phyloP scores from a whole-genome alignment of 2,797 vertebrate species.

The Sebastes nivosus region DNA sequence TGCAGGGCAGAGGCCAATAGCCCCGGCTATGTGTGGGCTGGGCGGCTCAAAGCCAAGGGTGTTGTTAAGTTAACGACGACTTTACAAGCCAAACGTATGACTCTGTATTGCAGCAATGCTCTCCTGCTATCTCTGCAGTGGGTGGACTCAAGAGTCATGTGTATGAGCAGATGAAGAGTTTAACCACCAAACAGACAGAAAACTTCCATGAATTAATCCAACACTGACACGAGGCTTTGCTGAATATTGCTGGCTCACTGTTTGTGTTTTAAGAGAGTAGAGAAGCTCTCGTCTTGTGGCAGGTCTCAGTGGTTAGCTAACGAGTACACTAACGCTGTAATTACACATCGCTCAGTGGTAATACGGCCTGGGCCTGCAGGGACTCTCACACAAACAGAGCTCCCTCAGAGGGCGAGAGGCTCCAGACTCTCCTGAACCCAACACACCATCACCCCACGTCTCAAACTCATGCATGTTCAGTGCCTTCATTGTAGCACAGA shows the following conservation, averaged over 20 bases:
- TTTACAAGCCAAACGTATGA: constrained; percentile 18
- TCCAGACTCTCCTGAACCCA: not conserved
- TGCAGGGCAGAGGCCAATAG: not conserved
- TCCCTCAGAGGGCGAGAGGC: constrained; percentile 2
- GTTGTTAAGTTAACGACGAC: constrained; percentile 21
- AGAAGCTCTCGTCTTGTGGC: not conserved
- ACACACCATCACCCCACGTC: not conserved
- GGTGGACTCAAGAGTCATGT: not conserved
- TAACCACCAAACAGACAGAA: not conserved
- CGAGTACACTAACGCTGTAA: not conserved
- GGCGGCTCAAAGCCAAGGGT: constrained; percentile 21
- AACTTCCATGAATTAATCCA: too few relatives aligned
- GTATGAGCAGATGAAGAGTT: not conserved
- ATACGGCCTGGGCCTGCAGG: constrained; percentile 12
- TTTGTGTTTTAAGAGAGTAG: not conserved
- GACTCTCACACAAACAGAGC: constrained; percentile 41
- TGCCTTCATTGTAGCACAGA: not conserved
- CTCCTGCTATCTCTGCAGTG: not conserved
- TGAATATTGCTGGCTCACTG: not conserved
- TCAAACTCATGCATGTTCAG: not conserved
- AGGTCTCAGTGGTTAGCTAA: constrained; percentile 18
- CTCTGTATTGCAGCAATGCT: not conserved
- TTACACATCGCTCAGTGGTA: constrained; percentile 19
- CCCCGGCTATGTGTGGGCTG: constrained; percentile 24
- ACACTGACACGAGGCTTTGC: accelerated